phyloP scores from a whole-genome alignment of 2,113 vertebrate genomes.

The Chaenocephalus aceratus region DNA sequence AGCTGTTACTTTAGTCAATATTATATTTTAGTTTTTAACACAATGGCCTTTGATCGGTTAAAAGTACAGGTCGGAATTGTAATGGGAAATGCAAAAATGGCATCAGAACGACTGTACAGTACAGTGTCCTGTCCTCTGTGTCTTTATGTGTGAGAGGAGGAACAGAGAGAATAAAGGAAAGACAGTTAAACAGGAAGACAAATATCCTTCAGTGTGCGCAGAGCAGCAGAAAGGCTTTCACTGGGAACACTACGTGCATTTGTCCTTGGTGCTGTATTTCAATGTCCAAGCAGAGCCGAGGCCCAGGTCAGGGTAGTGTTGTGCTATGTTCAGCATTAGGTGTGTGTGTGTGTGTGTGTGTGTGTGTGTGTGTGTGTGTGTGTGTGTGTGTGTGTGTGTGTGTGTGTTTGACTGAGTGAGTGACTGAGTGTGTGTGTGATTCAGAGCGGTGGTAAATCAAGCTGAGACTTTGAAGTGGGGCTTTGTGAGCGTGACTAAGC shows the following conservation, averaged over 20 bases:
- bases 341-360: constrained; percentile 25
- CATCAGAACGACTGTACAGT: neutral
- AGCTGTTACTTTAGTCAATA: too few relatives aligned
- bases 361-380: constrained; percentile 33
- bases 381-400: neutral
- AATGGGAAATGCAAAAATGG: too few relatives aligned
- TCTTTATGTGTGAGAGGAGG: neutral
- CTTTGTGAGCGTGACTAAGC: constrained; percentile 84
- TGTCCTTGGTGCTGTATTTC: constrained; percentile 69
- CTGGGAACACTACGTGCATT: constrained; percentile 55
- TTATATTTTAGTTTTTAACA: too few relatives aligned
- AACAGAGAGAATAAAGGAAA: neutral
- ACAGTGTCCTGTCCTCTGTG: constrained; percentile 10
- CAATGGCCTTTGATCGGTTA: too few relatives aligned
- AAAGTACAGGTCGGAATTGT: too few relatives aligned
- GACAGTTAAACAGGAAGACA: constrained; percentile 12
- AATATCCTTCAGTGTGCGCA: constrained; percentile 7
- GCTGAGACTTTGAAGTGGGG: constrained; percentile 77
- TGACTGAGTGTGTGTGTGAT: constrained; percentile 19
- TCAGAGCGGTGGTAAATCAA: constrained; percentile 66
- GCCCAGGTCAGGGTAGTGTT: constrained; percentile 65
- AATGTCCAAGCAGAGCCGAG: constrained; percentile 68
- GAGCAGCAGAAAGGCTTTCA: constrained; percentile 31
- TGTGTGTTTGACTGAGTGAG: too few relatives aligned
- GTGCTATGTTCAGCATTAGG: constrained; percentile 50